Evolutionary conservation across 1,140 invertebrate genomes (phyloP).

Genomic region (Drosophila arizonae): DNA sequence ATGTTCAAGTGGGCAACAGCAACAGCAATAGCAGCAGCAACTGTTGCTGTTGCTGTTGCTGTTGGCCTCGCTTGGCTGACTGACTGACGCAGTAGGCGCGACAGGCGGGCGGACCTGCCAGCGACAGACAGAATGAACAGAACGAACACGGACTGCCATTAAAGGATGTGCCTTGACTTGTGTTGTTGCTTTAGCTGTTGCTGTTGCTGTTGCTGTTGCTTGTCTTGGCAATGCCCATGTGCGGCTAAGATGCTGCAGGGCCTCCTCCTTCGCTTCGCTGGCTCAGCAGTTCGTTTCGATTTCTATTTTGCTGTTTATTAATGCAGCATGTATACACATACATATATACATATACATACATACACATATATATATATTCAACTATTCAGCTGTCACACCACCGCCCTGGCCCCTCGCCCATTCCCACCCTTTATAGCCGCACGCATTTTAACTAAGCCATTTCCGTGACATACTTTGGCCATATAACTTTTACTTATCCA

Average conservation of each 20-base stretch:
- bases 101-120: conserved; percentile 33
- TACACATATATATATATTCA: conserved; percentile 19
- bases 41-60: conserved; percentile 17
- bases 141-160: conserved; percentile 56
- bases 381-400: conserved; percentile 26
- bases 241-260: conserved; percentile 48
- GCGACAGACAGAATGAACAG: conserved; percentile 14
- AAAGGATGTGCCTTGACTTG: conserved; percentile 67
- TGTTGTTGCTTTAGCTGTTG: conserved; percentile 8
- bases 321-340: conserved; percentile 53
- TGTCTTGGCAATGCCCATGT: conserved; percentile 52
- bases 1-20: conserved; percentile 69
- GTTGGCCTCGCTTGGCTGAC: conserved; percentile 44
- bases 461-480: conserved; percentile 74
- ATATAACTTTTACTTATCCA: conserved; percentile 66
- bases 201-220: conserved; percentile 23
- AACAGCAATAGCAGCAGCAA: conserved; percentile 23
- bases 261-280: conserved; percentile 31
- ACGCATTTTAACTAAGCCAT: conserved; percentile 77
- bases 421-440: neutral
- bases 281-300: conserved; percentile 59
- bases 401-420: neutral
- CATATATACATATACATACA: neutral
- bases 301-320: conserved; percentile 73
- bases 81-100: conserved; percentile 42